phyloP scores from a whole-genome alignment of 2,888 invertebrate species.

The Geophilus truncorum region DNA sequence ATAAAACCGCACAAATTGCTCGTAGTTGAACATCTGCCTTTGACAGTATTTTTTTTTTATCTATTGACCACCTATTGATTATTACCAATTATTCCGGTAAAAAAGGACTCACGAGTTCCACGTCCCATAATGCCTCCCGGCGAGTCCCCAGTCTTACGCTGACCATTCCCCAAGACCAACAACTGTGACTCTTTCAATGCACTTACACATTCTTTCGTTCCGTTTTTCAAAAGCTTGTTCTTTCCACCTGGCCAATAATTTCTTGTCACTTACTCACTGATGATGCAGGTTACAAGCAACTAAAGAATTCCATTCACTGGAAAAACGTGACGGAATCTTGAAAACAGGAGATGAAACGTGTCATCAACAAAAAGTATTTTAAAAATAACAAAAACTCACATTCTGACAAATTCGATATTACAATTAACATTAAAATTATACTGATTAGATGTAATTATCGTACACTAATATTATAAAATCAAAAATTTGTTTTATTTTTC shows the following conservation, averaged over 20 bases:
- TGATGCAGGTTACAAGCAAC: neutral
- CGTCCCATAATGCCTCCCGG: neutral
- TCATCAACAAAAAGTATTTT: too few relatives aligned
- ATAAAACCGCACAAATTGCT: neutral
- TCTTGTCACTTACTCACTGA: slow-evolving; percentile 11
- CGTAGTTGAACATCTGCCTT: neutral
- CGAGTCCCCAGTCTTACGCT: neutral
- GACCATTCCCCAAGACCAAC: slow-evolving; percentile 13
- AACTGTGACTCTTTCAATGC: slow-evolving; percentile 21
- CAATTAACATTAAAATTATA: too few relatives aligned
- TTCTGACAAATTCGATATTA: too few relatives aligned
- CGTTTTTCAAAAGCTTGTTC: neutral
- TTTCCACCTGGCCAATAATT: slow-evolving; percentile 19
- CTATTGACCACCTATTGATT: slow-evolving; percentile 13
- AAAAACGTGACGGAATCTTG: neutral
- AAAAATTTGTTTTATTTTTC: neutral
- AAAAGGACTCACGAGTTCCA: neutral
- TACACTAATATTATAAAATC: neutral
- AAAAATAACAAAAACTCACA: too few relatives aligned
- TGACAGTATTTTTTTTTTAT: neutral
- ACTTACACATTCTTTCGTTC: slow-evolving; percentile 10
- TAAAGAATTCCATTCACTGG: neutral
- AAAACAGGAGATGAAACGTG: neutral
- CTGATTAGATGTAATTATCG: neutral
- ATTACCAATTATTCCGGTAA: neutral